Evolutionary conservation across 1,140 invertebrate genomes (phyloP), one percentile per base, ranked within the genome.

Genomic region (Drosophila virilis): DNA sequence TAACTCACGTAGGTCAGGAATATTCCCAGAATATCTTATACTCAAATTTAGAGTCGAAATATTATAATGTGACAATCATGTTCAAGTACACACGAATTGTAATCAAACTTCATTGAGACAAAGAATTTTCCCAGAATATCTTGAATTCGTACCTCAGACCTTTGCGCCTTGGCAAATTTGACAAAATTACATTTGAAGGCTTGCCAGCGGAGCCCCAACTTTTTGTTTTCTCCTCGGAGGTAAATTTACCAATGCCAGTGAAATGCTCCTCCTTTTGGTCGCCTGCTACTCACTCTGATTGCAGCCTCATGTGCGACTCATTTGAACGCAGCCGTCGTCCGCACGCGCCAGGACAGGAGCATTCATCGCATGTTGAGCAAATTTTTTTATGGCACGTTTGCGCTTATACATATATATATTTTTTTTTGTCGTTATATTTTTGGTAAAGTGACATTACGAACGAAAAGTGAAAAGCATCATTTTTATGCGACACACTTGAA

Each of bases 261-360:
- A 72, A 52, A 72, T 38, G 59, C 40, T 67, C 17, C 61, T 59
- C 62, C 38, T 62, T 8, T 62, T 8, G 37, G 51, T 17, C 42
- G 32, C 64, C 55, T 38, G 62, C 72, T 74, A 74, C 72, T 74
- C 57, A 70, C 72, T 62, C 57, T 74, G 72, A 74, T 74, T 74
- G 72, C 66, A 38, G 57, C 46, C 38, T 2, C 43, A 45, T 64
- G 68, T 64, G 67, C 32, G 68, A 38, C 28, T 43, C 57, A 60
- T 38, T 60, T 59, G 48, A 52, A 46, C 54, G 13, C 50, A 54
- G 58, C 4, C 45, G 3, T 70, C 59, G 62, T 48, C 22, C 48
- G 22, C 50, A 55, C 50, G 64, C 48, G 22, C 45, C 33, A 28
- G 12, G n/a, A 45, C 10, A 38, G 15, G 15, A 62, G 46, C 40